Base-by-base conservation (phyloP, 1,140 invertebrate genomes). In the Zaprionus davidi region DNA sequence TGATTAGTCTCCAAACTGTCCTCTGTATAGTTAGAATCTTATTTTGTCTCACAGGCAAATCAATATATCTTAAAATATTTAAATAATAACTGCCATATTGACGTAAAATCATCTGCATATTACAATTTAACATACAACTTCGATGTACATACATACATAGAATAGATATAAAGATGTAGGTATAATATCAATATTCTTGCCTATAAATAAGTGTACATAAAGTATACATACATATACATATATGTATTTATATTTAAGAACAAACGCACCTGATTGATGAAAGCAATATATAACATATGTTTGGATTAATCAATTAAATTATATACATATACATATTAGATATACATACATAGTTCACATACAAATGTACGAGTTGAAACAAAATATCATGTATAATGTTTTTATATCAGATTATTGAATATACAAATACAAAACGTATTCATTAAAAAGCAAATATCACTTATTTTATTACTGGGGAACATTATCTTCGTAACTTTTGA, bases 81-180 rank as follows among this genome's bases (percentile, higher is more conserved):
- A 59, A 56, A 67, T n/a, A 59, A 57, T 58, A 59, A 68, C 66
- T 68, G 66, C 66, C 66, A 68, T 68, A 67, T 67, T 67, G n/a
- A 67, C n/a, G 26, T 67, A 51, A 53, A 59, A 38, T 44, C 64
- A 56, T 66, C 51, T 56, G 26, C 49, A 58, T 24, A 56, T 17
- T n/a, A 58, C 31, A 46, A 58, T 58, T 36, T 51, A 46, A 46
- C 41, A 46, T 46, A 59, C 55, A 68, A 51, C 66, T 51, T 22
- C 22, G 28, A 51, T 68, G 56, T 36, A 59, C 55, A 38, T 68
- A 68, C 38, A 46, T 15, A 13, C 36, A 44, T 22, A 46, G 9
- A 57, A 36, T 59, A 58, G 53, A 13, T 22, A 2, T 12, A 24
- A 58, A 49, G 41, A 28, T n/a, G 2, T 66, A 66, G 13, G 28